Evolutionary conservation across 1,140 invertebrate species (phyloP).

Genomic region (Aphis craccivora): DNA sequence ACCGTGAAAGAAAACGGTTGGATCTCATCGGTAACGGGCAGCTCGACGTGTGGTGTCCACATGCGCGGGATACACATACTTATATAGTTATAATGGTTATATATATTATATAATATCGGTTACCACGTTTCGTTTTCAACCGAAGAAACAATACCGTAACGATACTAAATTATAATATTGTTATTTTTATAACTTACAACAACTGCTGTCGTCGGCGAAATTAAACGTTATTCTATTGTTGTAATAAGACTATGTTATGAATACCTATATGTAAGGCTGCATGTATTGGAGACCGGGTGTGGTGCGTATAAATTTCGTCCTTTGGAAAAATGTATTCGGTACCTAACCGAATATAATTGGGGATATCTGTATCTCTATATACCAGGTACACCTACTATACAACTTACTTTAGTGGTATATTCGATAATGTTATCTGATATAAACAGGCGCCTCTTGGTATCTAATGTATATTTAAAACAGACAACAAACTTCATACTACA

Average conservation of each 20-base stretch:
- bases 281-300: neutral
- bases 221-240: neutral
- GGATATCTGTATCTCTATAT: neutral
- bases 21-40: neutral
- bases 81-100: no score
- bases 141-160: slow-evolving; percentile 9
- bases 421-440: neutral
- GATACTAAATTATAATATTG: slow-evolving; percentile 8
- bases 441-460: neutral
- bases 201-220: neutral
- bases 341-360: neutral
- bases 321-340: neutral
- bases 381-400: neutral
- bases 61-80: neutral
- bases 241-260: neutral
- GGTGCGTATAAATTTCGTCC: neutral
- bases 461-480: neutral
- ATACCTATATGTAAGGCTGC: neutral
- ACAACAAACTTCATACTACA: neutral
- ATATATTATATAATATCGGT: neutral
- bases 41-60: neutral
- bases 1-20: slow-evolving; percentile 30
- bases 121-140: slow-evolving; percentile 24
- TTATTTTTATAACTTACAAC: neutral
- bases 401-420: neutral